Evolutionary conservation across 2,888 invertebrate genomes (phyloP).

Genomic region (Macrophya alboannulata): DNA sequence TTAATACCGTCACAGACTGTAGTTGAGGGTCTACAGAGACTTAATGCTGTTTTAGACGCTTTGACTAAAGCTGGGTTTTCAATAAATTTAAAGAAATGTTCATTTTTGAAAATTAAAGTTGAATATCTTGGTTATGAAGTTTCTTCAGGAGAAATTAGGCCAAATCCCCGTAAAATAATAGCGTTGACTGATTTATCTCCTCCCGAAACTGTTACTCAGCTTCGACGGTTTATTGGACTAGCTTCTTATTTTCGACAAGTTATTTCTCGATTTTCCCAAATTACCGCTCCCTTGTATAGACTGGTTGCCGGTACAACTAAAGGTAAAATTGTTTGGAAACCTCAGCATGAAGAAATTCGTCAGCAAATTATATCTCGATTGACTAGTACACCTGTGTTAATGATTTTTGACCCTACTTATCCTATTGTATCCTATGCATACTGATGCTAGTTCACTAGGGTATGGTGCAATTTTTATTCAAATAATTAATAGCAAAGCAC

Average conservation of each 20-base stretch:
- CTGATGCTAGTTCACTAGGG: neutral
- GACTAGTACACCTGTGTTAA: constrained; percentile 50
- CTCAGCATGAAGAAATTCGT: constrained; percentile 53
- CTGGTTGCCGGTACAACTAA: constrained; percentile 30
- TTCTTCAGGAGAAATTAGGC: constrained; percentile 69
- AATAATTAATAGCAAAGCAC: neutral
- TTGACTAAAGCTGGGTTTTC: constrained; percentile 56
- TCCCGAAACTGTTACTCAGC: constrained; percentile 82
- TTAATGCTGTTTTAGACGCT: constrained; percentile 57
- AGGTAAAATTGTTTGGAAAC: constrained; percentile 55
- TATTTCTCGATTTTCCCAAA: constrained; percentile 54
- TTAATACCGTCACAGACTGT: constrained; percentile 56
- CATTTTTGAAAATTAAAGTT: constrained; percentile 68
- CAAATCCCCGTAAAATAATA: constrained; percentile 65
- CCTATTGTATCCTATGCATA: constrained; percentile 58
- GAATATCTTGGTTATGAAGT: constrained; percentile 68
- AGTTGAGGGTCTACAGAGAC: constrained; percentile 51
- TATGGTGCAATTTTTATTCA: constrained; percentile 22
- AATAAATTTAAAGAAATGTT: constrained; percentile 65
- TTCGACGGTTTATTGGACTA: constrained; percentile 22
- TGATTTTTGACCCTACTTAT: constrained; percentile 54
- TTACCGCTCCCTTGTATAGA: constrained; percentile 30
- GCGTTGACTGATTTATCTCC: constrained; percentile 80
- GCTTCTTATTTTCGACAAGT: constrained; percentile 61
- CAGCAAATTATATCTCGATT: constrained; percentile 57